These are phyloP conservation scores for Fregetta grallaria DNA, from an alignment of 2,113 vertebrate genomes.

Conservation along the genomic window DNA sequence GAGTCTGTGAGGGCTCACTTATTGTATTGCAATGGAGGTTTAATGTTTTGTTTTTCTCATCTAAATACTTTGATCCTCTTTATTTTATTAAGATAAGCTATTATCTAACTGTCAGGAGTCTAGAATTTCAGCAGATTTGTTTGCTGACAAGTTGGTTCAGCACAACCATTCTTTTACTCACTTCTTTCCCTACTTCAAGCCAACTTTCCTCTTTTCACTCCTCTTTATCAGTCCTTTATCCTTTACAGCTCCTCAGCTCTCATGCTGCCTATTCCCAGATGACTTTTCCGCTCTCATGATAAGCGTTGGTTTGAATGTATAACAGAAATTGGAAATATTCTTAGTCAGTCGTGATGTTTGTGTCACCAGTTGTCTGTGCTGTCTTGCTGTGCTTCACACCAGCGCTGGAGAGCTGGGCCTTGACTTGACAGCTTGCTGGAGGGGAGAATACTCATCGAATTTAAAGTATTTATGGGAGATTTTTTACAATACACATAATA, in stretches of 20 bases:
- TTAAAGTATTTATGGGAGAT: neutral
- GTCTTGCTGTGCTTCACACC: neutral
- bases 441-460: neutral
- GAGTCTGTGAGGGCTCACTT: constrained; percentile 33
- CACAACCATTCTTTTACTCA: neutral
- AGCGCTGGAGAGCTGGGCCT: neutral
- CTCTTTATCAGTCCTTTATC: neutral
- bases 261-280: neutral
- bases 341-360: neutral
- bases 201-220: neutral
- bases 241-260: neutral
- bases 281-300: neutral
- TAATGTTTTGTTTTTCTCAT: constrained; percentile 60
- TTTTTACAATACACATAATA: neutral
- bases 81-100: constrained; percentile 62
- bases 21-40: constrained; percentile 27
- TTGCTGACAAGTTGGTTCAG: constrained; percentile 31
- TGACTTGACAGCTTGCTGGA: neutral
- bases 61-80: constrained; percentile 45
- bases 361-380: neutral
- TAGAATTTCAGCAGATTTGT: constrained; percentile 12
- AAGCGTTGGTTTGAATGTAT: neutral
- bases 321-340: neutral
- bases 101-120: constrained; percentile 59
- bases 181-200: neutral